Evolutionary conservation across 1,140 invertebrate species (phyloP), one percentile per base, ranked within the genome.

Genomic region (Drosophila prosaltans): DNA sequence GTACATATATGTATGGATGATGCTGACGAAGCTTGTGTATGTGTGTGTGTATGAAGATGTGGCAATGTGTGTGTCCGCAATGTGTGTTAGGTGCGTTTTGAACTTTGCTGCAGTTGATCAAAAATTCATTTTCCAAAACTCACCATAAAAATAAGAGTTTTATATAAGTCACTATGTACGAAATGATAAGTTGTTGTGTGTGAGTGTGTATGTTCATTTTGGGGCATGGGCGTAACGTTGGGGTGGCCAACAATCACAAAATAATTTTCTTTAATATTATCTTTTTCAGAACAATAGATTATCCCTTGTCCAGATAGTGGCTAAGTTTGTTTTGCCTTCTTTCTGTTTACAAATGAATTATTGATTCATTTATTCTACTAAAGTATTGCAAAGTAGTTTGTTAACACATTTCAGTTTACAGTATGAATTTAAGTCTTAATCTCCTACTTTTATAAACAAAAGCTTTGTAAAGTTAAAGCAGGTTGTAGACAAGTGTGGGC

Each of bases 51-150:
- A 16, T 16, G 16, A 16, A 16, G 16, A 16, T 16, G 16, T 16
- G 16, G 16, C 16, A 16, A 16, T 30, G 28, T 26, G 43, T 41
- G 32, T 40, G 68, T 24, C 45, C 21, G 45, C 45, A 51, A 26
- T 65, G 55, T 51, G 64, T 41, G 55, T 58, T 48, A 55, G 70
- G 68, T 74, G 68, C 55, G 82, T 67, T 88, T 88, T 77, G 84
- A 89, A 85, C 26, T 89, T 89, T 88, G 84, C 78, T 88, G 84
- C 84, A 88, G 84, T 88, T 88, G 84, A 88, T 88, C 84, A 88
- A 88, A 88, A 88, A 88, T 88, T 88, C 84, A 88, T 88, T 88
- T 88, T 88, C 84, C 76, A 89, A 88, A 88, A 88, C 74, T 89
- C 84, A 80, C 80, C 77, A 88, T 88, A 84, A 88, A 86, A 88